Evolutionary conservation across 2,888 invertebrate genomes (phyloP), one percentile per base, ranked within the genome.

Genomic region (Patella ulyssiponensis): DNA sequence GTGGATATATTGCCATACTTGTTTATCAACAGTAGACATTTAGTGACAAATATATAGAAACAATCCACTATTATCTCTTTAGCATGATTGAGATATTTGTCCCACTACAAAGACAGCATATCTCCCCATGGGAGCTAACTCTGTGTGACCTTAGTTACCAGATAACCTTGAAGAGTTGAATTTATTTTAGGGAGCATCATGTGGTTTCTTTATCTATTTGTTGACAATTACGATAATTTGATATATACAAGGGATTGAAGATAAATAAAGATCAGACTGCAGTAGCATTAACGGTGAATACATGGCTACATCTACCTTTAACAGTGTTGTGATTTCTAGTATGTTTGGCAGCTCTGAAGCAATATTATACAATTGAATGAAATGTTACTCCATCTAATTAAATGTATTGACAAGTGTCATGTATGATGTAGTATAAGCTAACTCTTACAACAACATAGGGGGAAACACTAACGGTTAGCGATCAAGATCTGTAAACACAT

Each of bases 221-320:
- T 64, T 64, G 64, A 64, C 64, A 64, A 64, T 64, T 64, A 23
- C 23, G 64, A 64, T 64, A 23, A 64, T 64, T 64, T 64, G 64
- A 64, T 64, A 23, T 64, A 64, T 64, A 64, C 64, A 64, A 64
- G 20, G 11, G 20, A 64, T 64, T 64, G 23, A 64, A 64, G 64
- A 64, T 64, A 64, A 64, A 64, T 64, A 64, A 64, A 64, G 20
- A 64, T 23, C 20, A 23, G 64, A 11, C 64, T 64, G 23, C 11
- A 44, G 44, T 44, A 44, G 44, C 9, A 44, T 44, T 44, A 44
- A 44, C 9, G 4, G 7, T 44, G 44, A 44, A 44, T 44, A 44
- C 44, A 44, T 44, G 44, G 44, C 44, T 44, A 44, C 44, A 44
- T 44, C 44, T 44, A 44, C 44, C 44, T 44, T 44, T 44, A 44